A percentile compares a stretch with the other conserved stretches of the same genome.
Evolutionary conservation across 2,113 vertebrate species (phyloP).

Genomic region (Dasypus novemcinctus): DNA sequence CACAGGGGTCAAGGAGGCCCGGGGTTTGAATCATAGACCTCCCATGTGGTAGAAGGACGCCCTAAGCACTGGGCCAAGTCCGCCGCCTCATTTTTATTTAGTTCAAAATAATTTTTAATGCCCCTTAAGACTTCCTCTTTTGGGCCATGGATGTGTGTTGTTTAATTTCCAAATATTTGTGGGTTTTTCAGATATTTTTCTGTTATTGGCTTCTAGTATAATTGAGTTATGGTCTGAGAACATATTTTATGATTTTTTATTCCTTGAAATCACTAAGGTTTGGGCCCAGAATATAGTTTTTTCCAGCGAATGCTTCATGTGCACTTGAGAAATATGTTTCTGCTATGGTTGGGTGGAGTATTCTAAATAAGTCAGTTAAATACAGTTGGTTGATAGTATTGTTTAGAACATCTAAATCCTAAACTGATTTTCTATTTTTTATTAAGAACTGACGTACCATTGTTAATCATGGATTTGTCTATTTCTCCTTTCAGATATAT

Average conservation of each 20-base stretch:
- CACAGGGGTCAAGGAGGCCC: too few species aligned
- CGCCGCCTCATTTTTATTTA: neutral
- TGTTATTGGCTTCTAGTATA: neutral
- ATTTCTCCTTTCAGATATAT: neutral
- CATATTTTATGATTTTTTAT: neutral
- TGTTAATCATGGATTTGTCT: neutral
- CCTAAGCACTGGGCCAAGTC: too few species aligned
- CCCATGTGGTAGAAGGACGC: too few species aligned
- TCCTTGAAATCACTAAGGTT: neutral
- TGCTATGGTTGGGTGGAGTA: neutral
- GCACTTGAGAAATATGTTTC: slow-evolving; percentile 3
- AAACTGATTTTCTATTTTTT: neutral
- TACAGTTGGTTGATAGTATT: neutral
- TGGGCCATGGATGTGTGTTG: too few species aligned
- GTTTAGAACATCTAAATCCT: neutral
- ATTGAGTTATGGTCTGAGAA: neutral
- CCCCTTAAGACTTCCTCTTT: too few species aligned
- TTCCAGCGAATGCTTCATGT: neutral
- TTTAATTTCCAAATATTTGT: too few species aligned
- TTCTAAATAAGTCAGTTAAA: neutral
- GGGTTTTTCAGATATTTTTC: too few species aligned
- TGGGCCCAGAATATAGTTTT: neutral
- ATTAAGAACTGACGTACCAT: neutral
- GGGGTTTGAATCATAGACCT: too few species aligned
- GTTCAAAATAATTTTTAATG: neutral